These are phyloP conservation scores for Patiria pectinifera DNA, from an alignment of 53 echinoderm and acorn worm genomes.

Conservation along the genomic window DNA sequence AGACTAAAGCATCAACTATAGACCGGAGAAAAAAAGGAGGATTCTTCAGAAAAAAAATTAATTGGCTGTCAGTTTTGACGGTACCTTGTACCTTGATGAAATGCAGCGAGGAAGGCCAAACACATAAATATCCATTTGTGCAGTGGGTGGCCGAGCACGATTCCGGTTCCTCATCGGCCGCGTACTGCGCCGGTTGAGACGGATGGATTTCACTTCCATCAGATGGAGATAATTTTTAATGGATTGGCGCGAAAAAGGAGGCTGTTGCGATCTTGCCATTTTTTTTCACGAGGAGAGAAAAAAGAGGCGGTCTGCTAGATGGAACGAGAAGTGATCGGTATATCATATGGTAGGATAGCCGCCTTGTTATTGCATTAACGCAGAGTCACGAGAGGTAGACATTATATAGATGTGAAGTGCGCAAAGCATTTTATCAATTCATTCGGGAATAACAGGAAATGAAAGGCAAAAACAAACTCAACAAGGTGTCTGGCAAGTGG, in stretches of 20 bases:
- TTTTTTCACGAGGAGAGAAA: too few species aligned
- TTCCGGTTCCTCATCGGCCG: neutral
- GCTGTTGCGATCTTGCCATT: neutral
- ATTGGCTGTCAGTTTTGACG: slow-evolving; percentile 60
- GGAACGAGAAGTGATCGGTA: neutral
- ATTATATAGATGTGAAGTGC: neutral
- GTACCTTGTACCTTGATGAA: slow-evolving; percentile 30
- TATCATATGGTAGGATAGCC: neutral
- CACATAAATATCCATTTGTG: slow-evolving; percentile 57
- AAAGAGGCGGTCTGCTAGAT: neutral
- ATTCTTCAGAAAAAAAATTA: neutral
- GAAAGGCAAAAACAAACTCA: neutral
- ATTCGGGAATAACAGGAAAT: neutral
- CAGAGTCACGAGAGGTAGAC: neutral
- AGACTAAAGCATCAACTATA: slow-evolving; percentile 25
- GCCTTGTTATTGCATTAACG: neutral
- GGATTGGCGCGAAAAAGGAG: slow-evolving; percentile 30
- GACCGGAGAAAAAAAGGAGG: neutral
- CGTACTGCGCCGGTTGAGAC: neutral
- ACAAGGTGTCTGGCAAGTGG: neutral
- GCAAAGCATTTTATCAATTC: neutral
- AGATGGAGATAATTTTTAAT: slow-evolving; percentile 49
- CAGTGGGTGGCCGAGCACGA: slow-evolving; percentile 32
- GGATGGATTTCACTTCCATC: slow-evolving; percentile 36
- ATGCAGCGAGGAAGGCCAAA: slow-evolving; percentile 10